These are phyloP conservation scores for Notodonta ziczac DNA, from an alignment of 2,888 invertebrate genomes.

Conservation along the genomic window DNA sequence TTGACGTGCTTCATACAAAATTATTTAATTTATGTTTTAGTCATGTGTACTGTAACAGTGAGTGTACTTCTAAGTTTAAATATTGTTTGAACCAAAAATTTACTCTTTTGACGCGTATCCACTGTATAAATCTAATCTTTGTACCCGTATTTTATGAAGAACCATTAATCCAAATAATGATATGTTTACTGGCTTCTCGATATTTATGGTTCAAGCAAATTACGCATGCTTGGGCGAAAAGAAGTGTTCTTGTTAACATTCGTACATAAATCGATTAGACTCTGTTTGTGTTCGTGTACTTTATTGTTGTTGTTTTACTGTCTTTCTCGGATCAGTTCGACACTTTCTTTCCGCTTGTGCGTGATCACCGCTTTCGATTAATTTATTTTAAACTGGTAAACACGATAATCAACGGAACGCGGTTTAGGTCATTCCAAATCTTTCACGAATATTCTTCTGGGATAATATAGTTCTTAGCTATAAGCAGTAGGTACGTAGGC, in stretches of 20 bases:
- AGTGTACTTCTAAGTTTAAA: constrained; percentile 54
- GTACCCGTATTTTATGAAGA: background rate
- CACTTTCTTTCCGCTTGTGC: constrained; percentile 84
- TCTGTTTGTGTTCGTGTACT: constrained; percentile 72
- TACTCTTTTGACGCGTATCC: background rate
- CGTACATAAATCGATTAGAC: constrained; percentile 58
- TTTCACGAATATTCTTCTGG: background rate
- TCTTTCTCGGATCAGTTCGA: constrained; percentile 71
- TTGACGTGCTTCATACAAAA: background rate
- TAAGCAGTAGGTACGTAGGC: background rate
- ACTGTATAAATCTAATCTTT: background rate
- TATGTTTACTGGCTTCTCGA: constrained; percentile 13
- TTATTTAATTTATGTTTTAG: background rate
- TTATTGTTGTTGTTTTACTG: constrained; percentile 72
- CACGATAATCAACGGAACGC: constrained; percentile 16
- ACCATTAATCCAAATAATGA: background rate
- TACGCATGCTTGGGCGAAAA: constrained; percentile 81
- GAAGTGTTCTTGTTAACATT: constrained; percentile 68
- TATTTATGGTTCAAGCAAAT: constrained; percentile 71
- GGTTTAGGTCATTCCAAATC: background rate
- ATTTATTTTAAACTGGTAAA: constrained; percentile 47
- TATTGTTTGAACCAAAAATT: constrained; percentile 69
- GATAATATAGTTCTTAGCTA: background rate
- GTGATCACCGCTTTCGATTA: constrained; percentile 80
- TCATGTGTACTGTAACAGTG: constrained; percentile 31